Percentiles rank a stretch among this genome's conserved stretches.
phyloP scores from a whole-genome alignment of 2,113 vertebrate species.

The Drymodes brunneopygia region DNA sequence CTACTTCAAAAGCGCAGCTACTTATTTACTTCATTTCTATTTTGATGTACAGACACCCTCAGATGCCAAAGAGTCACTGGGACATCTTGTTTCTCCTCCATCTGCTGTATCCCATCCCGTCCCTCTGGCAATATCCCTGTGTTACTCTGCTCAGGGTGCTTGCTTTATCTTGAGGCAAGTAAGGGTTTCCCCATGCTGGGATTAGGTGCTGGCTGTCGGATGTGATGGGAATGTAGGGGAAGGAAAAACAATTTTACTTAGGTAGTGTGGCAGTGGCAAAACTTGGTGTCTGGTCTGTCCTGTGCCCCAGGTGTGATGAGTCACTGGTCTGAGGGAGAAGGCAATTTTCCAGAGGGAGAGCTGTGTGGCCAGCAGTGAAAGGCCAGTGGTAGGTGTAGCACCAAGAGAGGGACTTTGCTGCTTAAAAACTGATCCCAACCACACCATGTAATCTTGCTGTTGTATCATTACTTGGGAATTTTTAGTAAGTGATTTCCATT shows the following conservation, averaged over 20 bases:
- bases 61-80: neutral
- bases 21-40: neutral
- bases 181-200: neutral
- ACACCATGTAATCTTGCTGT: fast-evolving
- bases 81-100: neutral
- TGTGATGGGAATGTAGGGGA: fast-evolving
- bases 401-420: neutral
- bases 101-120: neutral
- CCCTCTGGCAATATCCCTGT: neutral
- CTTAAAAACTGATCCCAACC: fast-evolving
- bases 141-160: neutral
- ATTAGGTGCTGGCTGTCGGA: neutral
- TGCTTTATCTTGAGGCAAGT: neutral
- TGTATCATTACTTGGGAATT: neutral
- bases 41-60: neutral
- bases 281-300: neutral
- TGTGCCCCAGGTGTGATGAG: neutral
- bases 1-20: neutral
- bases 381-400: neutral
- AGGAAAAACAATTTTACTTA: neutral
- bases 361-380: neutral
- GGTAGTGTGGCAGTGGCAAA: neutral
- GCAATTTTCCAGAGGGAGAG: neutral
- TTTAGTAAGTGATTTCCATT: neutral
- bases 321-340: neutral